Base-by-base conservation (phyloP, 2,797 vertebrate species). In the Halcyon badia region DNA sequence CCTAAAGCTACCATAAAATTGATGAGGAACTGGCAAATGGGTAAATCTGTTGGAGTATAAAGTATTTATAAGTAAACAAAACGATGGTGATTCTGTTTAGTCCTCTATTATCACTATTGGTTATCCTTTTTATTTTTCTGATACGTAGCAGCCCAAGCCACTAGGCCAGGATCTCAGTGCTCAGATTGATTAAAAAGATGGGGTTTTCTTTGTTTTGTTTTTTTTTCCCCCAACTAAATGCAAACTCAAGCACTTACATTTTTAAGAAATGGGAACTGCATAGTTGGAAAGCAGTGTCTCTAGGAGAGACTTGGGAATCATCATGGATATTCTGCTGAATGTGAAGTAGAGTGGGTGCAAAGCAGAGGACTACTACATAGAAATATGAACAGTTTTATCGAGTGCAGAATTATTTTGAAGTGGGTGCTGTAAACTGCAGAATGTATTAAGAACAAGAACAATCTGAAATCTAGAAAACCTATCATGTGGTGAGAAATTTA, bases 401-500 rank as follows among this genome's bases (percentile, higher is more conserved):
- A 79, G 15, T 51, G 62, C 16, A 66, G 52, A 79, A 77, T 80
- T 92, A 65, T 81, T 80, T 90, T 66, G 26, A 87, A 73, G 30
- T 61, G 56, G 14, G 48, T 46, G 31, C 19, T 94, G 57, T 49
- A 56, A 81, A 82, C 21, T 14, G 11, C 15, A 68, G 52, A 77
- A 77, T 73, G 24, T 58, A 92, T 72, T 70, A 52, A 91, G 64
- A 87, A 57, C 4, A 65, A 68, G 28, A 82, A 69, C 11, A 42
- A 82, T n/a, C 33, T 72, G 73, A 94, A 83, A 85, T 71, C 31
- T 87, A 37, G 56, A 91, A 94, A 89, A 81, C 42, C 30, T 94
- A 56, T 49, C 41, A 39, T 30, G 57, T 1, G 8, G 16, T 1
- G 2, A 92, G 76, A 89, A 89, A 89, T 41, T 17, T 3, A 44